A percentile compares a stretch with the other conserved stretches of the same genome.
These are phyloP conservation scores for Porites lutea DNA, from an alignment of 64 coral and sea anemone genomes.

Conservation along the genomic window DNA sequence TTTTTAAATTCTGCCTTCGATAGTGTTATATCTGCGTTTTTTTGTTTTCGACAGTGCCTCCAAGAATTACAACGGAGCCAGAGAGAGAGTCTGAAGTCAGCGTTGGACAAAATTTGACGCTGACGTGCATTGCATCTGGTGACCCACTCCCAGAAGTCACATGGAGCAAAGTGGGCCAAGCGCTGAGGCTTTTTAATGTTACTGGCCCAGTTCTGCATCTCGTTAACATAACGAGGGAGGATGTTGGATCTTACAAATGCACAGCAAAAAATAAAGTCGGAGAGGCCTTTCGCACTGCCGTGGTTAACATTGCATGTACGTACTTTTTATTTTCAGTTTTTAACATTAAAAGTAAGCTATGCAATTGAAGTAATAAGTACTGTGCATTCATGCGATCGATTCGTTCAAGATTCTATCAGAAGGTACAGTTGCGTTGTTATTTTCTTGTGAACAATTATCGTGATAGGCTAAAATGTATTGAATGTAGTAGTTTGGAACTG, in stretches of 20 bases:
- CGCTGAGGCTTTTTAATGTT: background rate
- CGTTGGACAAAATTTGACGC: background rate
- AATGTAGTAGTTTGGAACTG: no score
- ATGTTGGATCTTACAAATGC: constrained; percentile 38
- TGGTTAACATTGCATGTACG: background rate
- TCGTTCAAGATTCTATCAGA: no score
- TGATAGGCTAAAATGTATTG: no score
- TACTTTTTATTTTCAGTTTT: background rate
- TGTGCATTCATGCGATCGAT: no score
- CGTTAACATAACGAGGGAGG: background rate
- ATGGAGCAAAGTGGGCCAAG: background rate
- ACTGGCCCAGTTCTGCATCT: background rate
- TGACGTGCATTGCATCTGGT: constrained; percentile 16
- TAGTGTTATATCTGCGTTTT: no score
- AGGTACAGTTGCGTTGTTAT: no score
- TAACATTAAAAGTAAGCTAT: no score
- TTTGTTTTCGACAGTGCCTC: background rate
- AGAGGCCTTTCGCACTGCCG: background rate
- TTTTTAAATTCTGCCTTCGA: no score
- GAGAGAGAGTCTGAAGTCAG: background rate
- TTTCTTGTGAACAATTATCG: no score
- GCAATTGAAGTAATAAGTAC: no score
- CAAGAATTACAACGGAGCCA: background rate
- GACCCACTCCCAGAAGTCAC: background rate
- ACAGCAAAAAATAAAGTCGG: constrained; percentile 15